Base-by-base conservation (phyloP, 1,140 invertebrate species). In the Cephus cinctus region DNA sequence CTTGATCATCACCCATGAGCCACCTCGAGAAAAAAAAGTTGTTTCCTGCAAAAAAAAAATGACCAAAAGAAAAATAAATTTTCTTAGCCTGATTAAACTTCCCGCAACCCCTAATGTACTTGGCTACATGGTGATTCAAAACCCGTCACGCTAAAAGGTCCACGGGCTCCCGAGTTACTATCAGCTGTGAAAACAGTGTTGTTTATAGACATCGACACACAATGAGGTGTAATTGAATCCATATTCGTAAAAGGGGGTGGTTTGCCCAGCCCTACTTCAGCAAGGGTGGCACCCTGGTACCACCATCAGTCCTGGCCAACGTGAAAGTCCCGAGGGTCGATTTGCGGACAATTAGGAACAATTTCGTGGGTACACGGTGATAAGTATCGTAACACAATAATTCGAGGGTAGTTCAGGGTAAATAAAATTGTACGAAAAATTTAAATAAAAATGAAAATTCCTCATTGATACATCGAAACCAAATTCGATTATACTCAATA, bases 141-240 rank as follows among this genome's bases (percentile, higher is more conserved):
- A n/a, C n/a, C n/a, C n/a, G n/a, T n/a, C n/a, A n/a, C n/a, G n/a
- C n/a, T n/a, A n/a, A n/a, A n/a, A n/a, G n/a, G n/a, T n/a, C n/a
- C n/a, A n/a, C n/a, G n/a, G n/a, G n/a, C n/a, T n/a, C n/a, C n/a
- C n/a, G 50, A 47, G 43, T 47, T 41, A 50, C 50, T 65, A 69
- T 73, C 70, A 73, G 70, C 70, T 73, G 70, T 71, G 58, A 71
- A 71, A 73, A 73, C 69, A 73, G 57, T 59, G 60, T 71, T 73
- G 67, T 71, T 71, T 69, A 73, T 71, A 70, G 67, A 73, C 67
- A 71, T 61, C 48, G 46, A 39, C 16, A 57, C 56, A 73, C 70
- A 73, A 73, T 71, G 65, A 71, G 56, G 62, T 73, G 70, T 73
- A 73, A 73, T 73, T 71, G 67, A 73, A 73, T 73, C 66, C 62